Evolutionary conservation across 2,113 vertebrate species (phyloP).

Genomic region (Promerops cafer): DNA sequence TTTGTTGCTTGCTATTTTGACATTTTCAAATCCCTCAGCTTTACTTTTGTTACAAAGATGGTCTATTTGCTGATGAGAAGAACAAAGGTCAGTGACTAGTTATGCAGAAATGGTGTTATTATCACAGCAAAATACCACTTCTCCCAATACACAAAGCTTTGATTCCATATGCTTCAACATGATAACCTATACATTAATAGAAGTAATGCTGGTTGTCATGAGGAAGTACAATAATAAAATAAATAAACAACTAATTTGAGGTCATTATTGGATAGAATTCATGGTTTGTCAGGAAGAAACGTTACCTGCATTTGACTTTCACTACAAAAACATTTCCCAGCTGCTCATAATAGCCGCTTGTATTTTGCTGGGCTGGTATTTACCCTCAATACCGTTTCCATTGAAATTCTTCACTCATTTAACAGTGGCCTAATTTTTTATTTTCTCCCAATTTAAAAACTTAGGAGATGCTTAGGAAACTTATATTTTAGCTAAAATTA

Average conservation of each 20-base stretch:
- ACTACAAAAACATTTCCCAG: background rate
- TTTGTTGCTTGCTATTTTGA: slow-evolving; percentile 46
- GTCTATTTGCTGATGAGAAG: slow-evolving; percentile 32
- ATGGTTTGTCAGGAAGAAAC: background rate
- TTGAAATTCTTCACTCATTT: background rate
- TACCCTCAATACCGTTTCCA: background rate
- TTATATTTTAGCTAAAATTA: background rate
- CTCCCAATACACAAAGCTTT: background rate
- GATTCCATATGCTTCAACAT: background rate
- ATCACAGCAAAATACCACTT: slow-evolving; percentile 19
- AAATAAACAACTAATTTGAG: background rate
- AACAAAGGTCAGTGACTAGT: slow-evolving; percentile 27
- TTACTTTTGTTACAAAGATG: slow-evolving; percentile 36
- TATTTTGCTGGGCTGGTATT: background rate
- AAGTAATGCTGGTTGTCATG: background rate
- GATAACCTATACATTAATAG: background rate
- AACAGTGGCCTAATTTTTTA: background rate
- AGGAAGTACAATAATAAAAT: background rate
- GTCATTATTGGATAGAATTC: background rate
- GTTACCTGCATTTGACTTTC: background rate
- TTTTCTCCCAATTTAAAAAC: background rate
- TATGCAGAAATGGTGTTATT: slow-evolving; percentile 31
- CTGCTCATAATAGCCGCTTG: background rate
- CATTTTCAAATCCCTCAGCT: slow-evolving; percentile 44
- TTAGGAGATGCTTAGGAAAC: background rate